These are phyloP conservation scores for Sinodicranocentrus sp. DNA, from an alignment of 2,888 invertebrate genomes.

Conservation along the genomic window DNA sequence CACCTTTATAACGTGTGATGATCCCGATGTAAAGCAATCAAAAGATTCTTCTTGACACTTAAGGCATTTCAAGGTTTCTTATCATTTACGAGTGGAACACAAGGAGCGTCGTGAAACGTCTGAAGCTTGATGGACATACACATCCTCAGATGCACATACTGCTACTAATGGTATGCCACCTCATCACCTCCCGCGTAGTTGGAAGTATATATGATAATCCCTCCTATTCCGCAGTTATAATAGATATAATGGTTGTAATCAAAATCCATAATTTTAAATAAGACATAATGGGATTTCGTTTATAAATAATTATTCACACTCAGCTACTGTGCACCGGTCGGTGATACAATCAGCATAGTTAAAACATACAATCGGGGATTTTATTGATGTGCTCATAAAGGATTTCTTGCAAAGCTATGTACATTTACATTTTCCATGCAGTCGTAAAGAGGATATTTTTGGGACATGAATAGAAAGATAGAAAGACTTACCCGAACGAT, in stretches of 20 bases:
- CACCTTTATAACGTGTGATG: constrained; percentile 15
- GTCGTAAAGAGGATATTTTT: too few species aligned
- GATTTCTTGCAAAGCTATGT: not conserved
- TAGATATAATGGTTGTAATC: constrained; percentile 5
- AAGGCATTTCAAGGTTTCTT: constrained; percentile 46
- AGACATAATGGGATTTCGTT: constrained; percentile 58
- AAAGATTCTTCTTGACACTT: constrained; percentile 46
- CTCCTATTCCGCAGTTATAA: not conserved
- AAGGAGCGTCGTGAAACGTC: not conserved
- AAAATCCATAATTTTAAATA: constrained; percentile 48
- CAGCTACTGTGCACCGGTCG: constrained; percentile 43
- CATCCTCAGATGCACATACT: constrained; percentile 23
- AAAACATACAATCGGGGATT: constrained; percentile 37
- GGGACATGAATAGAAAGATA: too few species aligned
- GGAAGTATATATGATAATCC: constrained; percentile 20
- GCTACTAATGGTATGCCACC: constrained; percentile 23
- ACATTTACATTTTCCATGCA: not conserved
- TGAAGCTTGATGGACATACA: not conserved
- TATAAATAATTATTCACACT: constrained; percentile 58
- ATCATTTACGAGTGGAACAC: constrained; percentile 14
- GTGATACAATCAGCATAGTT: constrained; percentile 28
- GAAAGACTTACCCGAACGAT: not conserved
- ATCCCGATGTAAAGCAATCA: constrained; percentile 27
- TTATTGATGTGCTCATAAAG: not conserved
- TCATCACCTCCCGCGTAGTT: constrained; percentile 53